These are phyloP conservation scores for Arrhamphus sclerolepis DNA, from an alignment of 2,797 vertebrate species.

Conservation along the genomic window DNA sequence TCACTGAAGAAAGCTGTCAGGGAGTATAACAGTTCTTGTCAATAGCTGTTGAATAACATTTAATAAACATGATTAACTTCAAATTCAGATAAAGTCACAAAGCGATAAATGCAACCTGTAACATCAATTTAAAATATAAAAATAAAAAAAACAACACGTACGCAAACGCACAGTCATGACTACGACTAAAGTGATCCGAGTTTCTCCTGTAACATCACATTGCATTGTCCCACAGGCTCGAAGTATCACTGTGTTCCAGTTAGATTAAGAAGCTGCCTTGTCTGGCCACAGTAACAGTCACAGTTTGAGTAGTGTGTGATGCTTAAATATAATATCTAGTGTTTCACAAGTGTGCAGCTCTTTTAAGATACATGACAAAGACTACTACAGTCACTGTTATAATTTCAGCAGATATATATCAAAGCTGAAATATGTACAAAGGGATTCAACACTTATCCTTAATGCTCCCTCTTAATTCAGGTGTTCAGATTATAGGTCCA, in stretches of 20 bases:
- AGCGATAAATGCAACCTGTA: conserved; percentile 15
- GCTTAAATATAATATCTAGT: conserved; percentile 58
- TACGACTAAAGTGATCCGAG: conserved; percentile 34
- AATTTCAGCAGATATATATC: conserved; percentile 66
- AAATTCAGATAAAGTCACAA: conserved; percentile 38
- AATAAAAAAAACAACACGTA: conserved; percentile 11
- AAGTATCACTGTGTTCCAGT: conserved; percentile 61
- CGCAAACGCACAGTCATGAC: conserved; percentile 32
- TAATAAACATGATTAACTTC: conserved; percentile 30
- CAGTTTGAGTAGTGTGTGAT: conserved; percentile 68
- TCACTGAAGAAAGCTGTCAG: conserved; percentile 70
- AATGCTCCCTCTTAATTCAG: conserved; percentile 39
- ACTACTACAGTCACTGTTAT: conserved; percentile 77
- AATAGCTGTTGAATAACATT: conserved; percentile 49
- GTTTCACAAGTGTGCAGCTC: conserved; percentile 69
- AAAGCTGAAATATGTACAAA: conserved; percentile 79
- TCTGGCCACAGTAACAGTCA: conserved; percentile 69
- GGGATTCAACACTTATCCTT: conserved; percentile 46
- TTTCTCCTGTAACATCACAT: conserved; percentile 47
- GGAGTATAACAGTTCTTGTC: conserved; percentile 79
- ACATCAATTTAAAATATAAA: conserved; percentile 22
- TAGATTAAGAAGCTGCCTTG: conserved; percentile 65
- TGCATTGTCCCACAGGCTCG: conserved; percentile 47
- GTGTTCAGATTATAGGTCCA: conserved; percentile 40
- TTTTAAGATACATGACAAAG: conserved; percentile 77